These are phyloP conservation scores for Disparrhopalites patrizii DNA, from an alignment of 2,888 invertebrate species.

Conservation along the genomic window DNA sequence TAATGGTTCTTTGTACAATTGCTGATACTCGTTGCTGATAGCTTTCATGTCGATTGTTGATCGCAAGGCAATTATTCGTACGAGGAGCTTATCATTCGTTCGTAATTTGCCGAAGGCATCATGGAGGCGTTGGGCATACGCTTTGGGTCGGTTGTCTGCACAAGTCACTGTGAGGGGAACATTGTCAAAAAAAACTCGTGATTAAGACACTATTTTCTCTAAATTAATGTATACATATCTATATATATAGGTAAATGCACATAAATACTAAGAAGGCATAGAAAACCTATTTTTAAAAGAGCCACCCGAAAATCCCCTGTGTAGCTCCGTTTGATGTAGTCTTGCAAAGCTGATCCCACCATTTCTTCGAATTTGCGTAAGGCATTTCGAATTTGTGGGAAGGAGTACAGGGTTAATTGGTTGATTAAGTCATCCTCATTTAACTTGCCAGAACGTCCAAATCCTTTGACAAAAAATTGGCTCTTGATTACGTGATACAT, in stretches of 20 bases:
- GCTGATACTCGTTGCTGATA: conserved; percentile 4
- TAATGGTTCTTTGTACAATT: conserved; percentile 5
- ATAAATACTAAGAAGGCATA: not conserved
- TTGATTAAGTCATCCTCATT: conserved; percentile 1
- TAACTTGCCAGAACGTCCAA: conserved; percentile 8
- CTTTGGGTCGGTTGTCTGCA: conserved; percentile 12
- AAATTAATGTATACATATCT: not conserved
- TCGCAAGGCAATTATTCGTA: conserved; percentile 14
- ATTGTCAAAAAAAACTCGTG: not conserved
- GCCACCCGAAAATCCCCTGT: conserved; percentile 13
- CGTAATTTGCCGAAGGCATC: conserved; percentile 12
- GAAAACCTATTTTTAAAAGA: conserved; percentile 2
- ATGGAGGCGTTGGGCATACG: conserved; percentile 2
- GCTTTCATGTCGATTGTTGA: conserved; percentile 13
- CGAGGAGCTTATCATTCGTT: conserved; percentile 6
- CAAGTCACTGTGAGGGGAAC: not conserved
- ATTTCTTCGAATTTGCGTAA: not conserved
- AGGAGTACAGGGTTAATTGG: conserved; percentile 3
- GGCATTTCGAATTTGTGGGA: not conserved
- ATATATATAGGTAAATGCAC: not conserved
- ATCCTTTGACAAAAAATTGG: conserved; percentile 6
- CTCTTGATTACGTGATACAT: not conserved
- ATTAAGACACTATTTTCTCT: no score
- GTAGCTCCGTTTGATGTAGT: not conserved
- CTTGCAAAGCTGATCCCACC: not conserved